These are phyloP conservation scores for Ginglymostoma cirratum DNA, from an alignment of 2,113 vertebrate genomes.

Conservation along the genomic window DNA sequence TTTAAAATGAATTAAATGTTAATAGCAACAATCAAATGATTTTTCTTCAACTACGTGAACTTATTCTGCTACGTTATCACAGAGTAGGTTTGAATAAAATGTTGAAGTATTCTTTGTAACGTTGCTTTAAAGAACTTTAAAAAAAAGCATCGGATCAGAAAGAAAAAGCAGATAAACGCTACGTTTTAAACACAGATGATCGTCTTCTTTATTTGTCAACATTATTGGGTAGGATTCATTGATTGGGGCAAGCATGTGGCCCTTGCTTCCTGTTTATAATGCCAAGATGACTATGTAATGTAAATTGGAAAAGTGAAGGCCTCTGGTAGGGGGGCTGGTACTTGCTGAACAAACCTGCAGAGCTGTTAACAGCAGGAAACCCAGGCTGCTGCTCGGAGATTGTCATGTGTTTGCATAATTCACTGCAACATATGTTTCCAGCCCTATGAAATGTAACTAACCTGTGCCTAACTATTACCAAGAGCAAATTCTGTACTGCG, in stretches of 20 bases:
- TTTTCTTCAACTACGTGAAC: background rate
- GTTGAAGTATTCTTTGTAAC: too few relatives aligned
- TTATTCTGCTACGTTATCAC: background rate
- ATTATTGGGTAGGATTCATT: slow-evolving; percentile 40
- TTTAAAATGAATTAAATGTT: background rate
- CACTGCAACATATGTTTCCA: slow-evolving; percentile 58
- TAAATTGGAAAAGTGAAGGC: slow-evolving; percentile 52
- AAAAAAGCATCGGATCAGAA: background rate
- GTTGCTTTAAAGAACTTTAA: background rate
- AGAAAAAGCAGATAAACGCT: background rate
- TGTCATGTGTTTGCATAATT: slow-evolving; percentile 69
- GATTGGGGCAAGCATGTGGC: slow-evolving; percentile 44
- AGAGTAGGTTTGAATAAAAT: background rate
- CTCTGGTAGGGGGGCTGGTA: slow-evolving; percentile 59
- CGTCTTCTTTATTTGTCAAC: slow-evolving; percentile 48
- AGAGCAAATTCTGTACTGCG: background rate
- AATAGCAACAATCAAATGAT: background rate
- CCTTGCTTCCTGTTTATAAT: slow-evolving; percentile 51
- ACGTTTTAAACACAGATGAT: slow-evolving; percentile 42
- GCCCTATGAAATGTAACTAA: background rate
- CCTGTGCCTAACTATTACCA: background rate
- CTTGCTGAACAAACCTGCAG: slow-evolving; percentile 53
- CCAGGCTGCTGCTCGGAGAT: slow-evolving; percentile 60
- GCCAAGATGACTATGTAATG: slow-evolving; percentile 53
- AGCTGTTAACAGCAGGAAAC: slow-evolving; percentile 67